Percentiles rank a stretch among this genome's conserved stretches.
Evolutionary conservation across 1,140 invertebrate species (phyloP).

Genomic region (Psilanteris sp.): DNA sequence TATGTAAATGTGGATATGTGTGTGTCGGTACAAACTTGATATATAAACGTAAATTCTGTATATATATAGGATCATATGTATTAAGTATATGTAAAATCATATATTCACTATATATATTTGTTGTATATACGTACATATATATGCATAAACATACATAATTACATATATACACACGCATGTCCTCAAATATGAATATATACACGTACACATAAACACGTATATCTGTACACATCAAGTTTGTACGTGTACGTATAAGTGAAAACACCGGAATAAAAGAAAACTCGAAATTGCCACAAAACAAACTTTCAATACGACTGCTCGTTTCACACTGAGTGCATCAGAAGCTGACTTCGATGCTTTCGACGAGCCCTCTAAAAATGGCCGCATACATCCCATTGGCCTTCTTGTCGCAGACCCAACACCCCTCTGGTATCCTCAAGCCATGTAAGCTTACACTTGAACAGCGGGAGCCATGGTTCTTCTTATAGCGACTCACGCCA

Average conservation of each 20-base stretch:
- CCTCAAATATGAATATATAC: background rate
- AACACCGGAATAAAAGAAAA: slow-evolving; percentile 41
- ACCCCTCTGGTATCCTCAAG: slow-evolving; percentile 64
- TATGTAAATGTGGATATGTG: too few relatives aligned
- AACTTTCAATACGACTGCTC: slow-evolving; percentile 71
- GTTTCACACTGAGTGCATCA: slow-evolving; percentile 79
- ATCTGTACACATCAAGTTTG: background rate
- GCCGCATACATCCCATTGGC: slow-evolving; percentile 78
- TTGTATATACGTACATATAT: background rate
- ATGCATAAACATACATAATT: background rate
- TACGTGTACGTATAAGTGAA: slow-evolving; percentile 20
- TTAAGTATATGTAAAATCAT: too few relatives aligned
- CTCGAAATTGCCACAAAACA: slow-evolving; percentile 40
- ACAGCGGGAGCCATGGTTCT: slow-evolving; percentile 67
- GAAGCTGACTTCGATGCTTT: slow-evolving; percentile 72
- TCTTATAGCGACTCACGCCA: slow-evolving; percentile 82
- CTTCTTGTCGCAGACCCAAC: slow-evolving; percentile 72
- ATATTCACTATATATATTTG: too few relatives aligned
- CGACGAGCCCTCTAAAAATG: slow-evolving; percentile 79
- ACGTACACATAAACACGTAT: background rate
- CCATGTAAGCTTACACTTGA: slow-evolving; percentile 80
- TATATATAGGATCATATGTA: too few relatives aligned
- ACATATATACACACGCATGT: background rate
- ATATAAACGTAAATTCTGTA: too few relatives aligned
- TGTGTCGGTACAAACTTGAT: too few relatives aligned